Evolutionary conservation across 2,113 vertebrate species (phyloP).

Genomic region (chimpanzee (Pan troglodytes)): NHGRI_mPanTro3-v2.1_pri NC_072408.2:57492001-57492500

Average conservation of each 20-base stretch:
- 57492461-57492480: not conserved
- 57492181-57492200: not conserved
- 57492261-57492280: not conserved
- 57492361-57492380: not conserved
- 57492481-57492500: not conserved
- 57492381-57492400: not conserved
- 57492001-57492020: not conserved
- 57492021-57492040: not conserved
- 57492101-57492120: not conserved
- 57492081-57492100: not conserved
- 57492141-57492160: not conserved
- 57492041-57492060: not conserved
- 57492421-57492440: not conserved
- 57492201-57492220: not conserved
- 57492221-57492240: not conserved
- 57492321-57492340: not conserved
- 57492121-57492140: not conserved
- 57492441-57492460: not conserved
- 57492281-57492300: not conserved
- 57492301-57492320: not conserved
- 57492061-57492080: not conserved
- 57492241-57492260: not conserved
- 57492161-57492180: not conserved
- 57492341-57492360: not conserved
- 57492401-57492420: not conserved